phyloP scores from a whole-genome alignment of 2,888 invertebrate species.

The Phymatocera aterrima region DNA sequence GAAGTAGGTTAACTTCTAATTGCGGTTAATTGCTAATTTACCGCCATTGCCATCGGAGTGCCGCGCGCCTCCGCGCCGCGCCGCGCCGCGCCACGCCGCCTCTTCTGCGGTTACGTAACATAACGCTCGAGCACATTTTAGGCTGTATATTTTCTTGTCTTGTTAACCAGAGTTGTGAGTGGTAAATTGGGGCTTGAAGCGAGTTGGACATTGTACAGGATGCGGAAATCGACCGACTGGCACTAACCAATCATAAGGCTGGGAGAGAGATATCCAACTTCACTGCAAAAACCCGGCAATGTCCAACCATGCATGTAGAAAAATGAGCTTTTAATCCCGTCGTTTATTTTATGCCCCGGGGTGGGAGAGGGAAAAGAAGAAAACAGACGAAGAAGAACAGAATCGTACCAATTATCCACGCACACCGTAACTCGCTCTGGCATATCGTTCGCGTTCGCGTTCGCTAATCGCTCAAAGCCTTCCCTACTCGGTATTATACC shows the following conservation, averaged over 20 bases:
- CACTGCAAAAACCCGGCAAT: neutral
- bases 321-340: neutral
- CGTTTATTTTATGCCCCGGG: neutral
- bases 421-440: neutral
- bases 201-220: neutral
- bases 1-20: conserved; percentile 70
- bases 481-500: neutral
- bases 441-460: neutral
- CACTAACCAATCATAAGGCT: neutral
- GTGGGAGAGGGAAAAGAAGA: no score
- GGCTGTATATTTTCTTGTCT: conserved; percentile 29
- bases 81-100: conserved; percentile 8
- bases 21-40: conserved; percentile 69
- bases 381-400: no score
- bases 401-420: no score
- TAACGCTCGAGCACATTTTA: conserved; percentile 21
- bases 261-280: neutral
- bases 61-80: conserved; percentile 21
- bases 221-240: neutral
- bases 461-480: neutral
- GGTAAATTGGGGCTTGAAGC: neutral
- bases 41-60: conserved; percentile 61
- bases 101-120: neutral
- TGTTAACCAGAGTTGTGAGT: neutral
- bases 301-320: neutral